Percentiles rank a stretch among this genome's conserved stretches.
Conservation (phyloP, 2,113 vertebrate genomes). For the Zapus hudsonius region DNA sequence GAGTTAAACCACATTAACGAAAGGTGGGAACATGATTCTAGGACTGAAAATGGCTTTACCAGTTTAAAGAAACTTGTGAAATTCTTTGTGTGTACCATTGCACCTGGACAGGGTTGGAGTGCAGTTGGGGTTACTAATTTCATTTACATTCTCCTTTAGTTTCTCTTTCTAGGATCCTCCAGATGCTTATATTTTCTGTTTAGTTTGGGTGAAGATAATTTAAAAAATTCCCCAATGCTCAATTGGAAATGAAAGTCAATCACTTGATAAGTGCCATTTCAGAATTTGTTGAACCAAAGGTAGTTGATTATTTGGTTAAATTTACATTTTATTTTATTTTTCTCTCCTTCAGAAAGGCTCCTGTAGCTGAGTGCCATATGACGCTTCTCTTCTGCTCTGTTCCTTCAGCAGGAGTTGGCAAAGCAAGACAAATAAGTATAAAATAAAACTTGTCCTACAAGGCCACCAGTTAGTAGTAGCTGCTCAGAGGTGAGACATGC, state of each 20-base stretch:
- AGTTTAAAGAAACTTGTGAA: neutral
- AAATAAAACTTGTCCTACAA: too few species aligned
- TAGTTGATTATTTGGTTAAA: neutral
- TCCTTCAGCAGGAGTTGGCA: neutral
- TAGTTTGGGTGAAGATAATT: neutral
- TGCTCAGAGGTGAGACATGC: neutral
- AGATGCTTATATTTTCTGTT: conserved; percentile 26
- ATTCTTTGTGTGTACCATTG: neutral
- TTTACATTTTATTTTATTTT: neutral
- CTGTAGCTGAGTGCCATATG: neutral
- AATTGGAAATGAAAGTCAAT: conserved; percentile 21
- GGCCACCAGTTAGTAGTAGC: neutral
- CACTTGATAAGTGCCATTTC: conserved; percentile 27
- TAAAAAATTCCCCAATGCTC: neutral
- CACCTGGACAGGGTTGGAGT: neutral
- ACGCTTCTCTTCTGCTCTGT: neutral
- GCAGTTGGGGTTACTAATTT: neutral
- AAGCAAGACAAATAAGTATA: neutral
- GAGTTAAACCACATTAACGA: neutral
- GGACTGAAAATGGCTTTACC: neutral
- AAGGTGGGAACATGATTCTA: conserved; percentile 5
- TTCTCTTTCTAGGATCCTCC: neutral
- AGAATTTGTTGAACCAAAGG: neutral
- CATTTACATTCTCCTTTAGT: conserved; percentile 13
- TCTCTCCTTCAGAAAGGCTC: neutral